Evolutionary conservation across 2,888 invertebrate genomes (phyloP).

Genomic region (Rhyacophila evoluta): DNA sequence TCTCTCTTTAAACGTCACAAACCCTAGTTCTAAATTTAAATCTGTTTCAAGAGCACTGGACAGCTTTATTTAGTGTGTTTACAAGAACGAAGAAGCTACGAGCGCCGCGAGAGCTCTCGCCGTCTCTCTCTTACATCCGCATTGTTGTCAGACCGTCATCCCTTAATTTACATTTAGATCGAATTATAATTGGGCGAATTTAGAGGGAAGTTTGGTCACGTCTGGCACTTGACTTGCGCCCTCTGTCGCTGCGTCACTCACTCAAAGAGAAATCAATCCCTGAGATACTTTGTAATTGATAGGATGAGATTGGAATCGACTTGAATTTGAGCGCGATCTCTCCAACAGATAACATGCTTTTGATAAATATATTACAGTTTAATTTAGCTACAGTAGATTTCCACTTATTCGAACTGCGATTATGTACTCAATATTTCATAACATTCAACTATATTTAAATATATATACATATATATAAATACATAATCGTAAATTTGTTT

Average conservation of each 20-base stretch:
- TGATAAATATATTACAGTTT: no score
- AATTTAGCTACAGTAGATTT: no score
- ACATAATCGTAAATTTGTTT: no score
- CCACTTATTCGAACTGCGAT: no score
- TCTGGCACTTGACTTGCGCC: slow-evolving; percentile 32
- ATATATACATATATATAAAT: no score
- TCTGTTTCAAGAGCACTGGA: neutral
- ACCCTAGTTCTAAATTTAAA: neutral
- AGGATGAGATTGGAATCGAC: neutral
- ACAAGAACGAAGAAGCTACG: slow-evolving; percentile 36
- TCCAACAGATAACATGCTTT: no score
- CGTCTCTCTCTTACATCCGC: slow-evolving; percentile 27
- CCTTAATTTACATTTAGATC: slow-evolving; percentile 55
- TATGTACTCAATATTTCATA: no score
- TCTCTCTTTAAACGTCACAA: neutral
- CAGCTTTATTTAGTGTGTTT: slow-evolving; percentile 39
- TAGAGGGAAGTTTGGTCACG: slow-evolving; percentile 26
- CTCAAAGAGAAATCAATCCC: slow-evolving; percentile 41
- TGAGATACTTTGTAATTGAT: slow-evolving; percentile 35
- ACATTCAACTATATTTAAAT: no score
- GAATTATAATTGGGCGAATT: slow-evolving; percentile 55
- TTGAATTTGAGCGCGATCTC: neutral
- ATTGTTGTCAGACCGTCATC: slow-evolving; percentile 52
- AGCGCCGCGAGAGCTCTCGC: neutral
- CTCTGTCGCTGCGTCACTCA: slow-evolving; percentile 30